Base-by-base conservation (phyloP, 2,113 vertebrate genomes). In the Illadopsis cleaveri region DNA sequence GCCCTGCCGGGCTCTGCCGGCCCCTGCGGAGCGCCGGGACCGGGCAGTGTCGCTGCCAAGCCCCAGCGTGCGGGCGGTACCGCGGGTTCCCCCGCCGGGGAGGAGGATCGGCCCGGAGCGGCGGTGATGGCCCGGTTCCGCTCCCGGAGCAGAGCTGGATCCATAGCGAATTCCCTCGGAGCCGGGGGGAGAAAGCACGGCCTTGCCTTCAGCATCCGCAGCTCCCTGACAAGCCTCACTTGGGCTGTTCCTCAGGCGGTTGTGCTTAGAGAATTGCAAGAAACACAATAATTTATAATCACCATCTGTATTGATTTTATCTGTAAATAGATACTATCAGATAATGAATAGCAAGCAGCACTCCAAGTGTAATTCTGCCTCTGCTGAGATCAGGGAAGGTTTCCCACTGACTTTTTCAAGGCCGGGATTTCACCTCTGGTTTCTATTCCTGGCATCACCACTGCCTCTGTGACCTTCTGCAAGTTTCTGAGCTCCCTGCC, bases 381-480 rank as follows among this genome's bases (percentile, higher is more conserved):
- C 66, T 50, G 30, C 68, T 70, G 62, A 87, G 79, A 54, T 31
- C 62, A 21, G 72, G 65, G 91, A 65, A 77, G n/a, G 47, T 57
- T 93, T 80, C 90, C 71, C 31, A 8, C 56, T 83, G 95, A 81
- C 85, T 93, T 91, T 76, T 82, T 79, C 87, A 51, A 88, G 90
- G 85, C 90, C 42, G 0, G 54, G 48, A 73, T 95, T 96, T 96
- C 87, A 94, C 93, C 94, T 96, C 90, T 44, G 17, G 50, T 94
- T 94, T 95, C 93, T 92, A 58, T 82, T 95, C 87, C 87, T 53
- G 93, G 92, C 76, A 8, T 30, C 18, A 33, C 71, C 40, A 8
- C 90, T 90, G 30, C 47, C 79, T 82, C 84, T 47, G 71, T 86
- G 92, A 97, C 95, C 94, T 95, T 95, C 90, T n/a, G 84, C 73